Percentiles rank a stretch among this genome's conserved stretches.
Conservation (phyloP, 64 coral and sea anemone species). For the Acropora tenuis region DNA sequence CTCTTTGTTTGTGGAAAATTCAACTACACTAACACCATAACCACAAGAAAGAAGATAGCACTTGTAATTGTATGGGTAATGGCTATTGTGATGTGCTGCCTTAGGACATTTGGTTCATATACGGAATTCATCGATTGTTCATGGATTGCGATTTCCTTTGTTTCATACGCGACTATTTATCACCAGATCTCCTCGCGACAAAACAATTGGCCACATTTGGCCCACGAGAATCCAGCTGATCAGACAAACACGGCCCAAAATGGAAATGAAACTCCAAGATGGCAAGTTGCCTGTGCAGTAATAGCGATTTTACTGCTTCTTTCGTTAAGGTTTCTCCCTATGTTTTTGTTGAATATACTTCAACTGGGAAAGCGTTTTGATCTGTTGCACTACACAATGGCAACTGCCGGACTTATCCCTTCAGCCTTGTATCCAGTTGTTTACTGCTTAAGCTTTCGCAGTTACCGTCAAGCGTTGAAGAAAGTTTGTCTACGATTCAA, state of each 20-base stretch:
- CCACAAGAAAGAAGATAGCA: slow-evolving; percentile 48
- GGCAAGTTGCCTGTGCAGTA: slow-evolving; percentile 74
- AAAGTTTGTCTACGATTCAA: slow-evolving; percentile 17
- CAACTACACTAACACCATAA: slow-evolving; percentile 79
- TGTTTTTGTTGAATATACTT: slow-evolving; percentile 75
- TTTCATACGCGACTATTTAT: slow-evolving; percentile 71
- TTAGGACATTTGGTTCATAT: slow-evolving; percentile 60
- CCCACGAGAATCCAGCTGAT: background rate
- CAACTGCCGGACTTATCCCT: slow-evolving; percentile 69
- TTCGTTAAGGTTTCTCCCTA: slow-evolving; percentile 34
- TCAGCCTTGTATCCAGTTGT: slow-evolving; percentile 79
- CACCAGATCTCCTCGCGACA: slow-evolving; percentile 46
- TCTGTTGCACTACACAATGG: slow-evolving; percentile 59
- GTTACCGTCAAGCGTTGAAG: slow-evolving; percentile 80
- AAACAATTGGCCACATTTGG: background rate
- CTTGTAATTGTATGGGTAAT: slow-evolving; percentile 60
- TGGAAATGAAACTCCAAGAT: slow-evolving; percentile 22
- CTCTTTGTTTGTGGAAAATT: slow-evolving; percentile 48
- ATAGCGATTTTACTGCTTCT: slow-evolving; percentile 73
- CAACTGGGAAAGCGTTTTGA: slow-evolving; percentile 75
- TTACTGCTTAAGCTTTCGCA: slow-evolving; percentile 79
- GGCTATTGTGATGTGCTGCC: slow-evolving; percentile 40
- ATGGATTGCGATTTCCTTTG: slow-evolving; percentile 48
- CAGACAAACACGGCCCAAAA: background rate
- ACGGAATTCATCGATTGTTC: slow-evolving; percentile 63